These are phyloP conservation scores for Bovichtus diacanthus DNA, from an alignment of 2,797 vertebrate genomes.

Conservation along the genomic window DNA sequence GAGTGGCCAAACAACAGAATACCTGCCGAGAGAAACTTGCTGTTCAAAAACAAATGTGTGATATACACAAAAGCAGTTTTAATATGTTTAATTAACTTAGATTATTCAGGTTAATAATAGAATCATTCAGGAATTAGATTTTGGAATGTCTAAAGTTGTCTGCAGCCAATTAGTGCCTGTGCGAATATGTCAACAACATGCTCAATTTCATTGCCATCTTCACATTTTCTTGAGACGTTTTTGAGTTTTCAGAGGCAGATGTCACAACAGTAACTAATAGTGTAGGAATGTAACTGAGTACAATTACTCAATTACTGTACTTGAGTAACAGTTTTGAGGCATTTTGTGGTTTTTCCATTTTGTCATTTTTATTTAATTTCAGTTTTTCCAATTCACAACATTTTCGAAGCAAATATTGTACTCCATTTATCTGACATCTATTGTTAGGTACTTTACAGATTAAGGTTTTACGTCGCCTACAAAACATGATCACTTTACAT, in stretches of 20 bases:
- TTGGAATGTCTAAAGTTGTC: not conserved
- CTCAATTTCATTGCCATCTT: not conserved
- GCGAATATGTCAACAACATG: not conserved
- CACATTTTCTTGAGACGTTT: not conserved
- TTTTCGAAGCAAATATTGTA: not conserved
- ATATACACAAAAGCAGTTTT: not conserved
- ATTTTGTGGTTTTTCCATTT: too few species aligned
- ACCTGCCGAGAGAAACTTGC: not conserved
- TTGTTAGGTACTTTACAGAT: too few species aligned
- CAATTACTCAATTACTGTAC: too few species aligned
- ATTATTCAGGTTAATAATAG: not conserved
- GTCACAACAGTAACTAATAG: too few species aligned
- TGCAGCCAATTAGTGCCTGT: too few species aligned
- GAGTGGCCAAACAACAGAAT: constrained; percentile 44
- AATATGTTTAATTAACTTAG: not conserved
- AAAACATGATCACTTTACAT: too few species aligned
- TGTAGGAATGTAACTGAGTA: too few species aligned
- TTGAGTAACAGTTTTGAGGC: not conserved
- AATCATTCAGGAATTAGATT: too few species aligned
- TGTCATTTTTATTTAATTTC: too few species aligned
- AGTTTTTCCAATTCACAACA: too few species aligned
- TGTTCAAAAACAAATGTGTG: not conserved
- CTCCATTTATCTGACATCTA: not conserved
- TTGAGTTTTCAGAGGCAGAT: not conserved
- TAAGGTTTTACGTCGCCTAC: too few species aligned